Evolutionary conservation across 2,797 vertebrate species (phyloP).

Genomic region (Danio jaintianensis): DNA sequence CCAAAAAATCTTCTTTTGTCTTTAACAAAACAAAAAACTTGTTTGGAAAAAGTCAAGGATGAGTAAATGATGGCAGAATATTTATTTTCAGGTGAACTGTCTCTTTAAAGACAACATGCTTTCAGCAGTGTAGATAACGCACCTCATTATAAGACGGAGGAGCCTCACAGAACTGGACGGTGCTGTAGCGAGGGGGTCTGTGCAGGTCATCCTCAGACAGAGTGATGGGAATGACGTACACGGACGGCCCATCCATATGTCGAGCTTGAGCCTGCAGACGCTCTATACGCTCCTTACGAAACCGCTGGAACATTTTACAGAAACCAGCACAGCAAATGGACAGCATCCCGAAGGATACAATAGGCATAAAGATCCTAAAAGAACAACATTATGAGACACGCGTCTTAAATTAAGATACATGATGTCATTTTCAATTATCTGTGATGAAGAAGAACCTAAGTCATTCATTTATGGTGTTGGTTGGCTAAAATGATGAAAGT

Average conservation of each 20-base stretch:
- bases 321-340: constrained; percentile 48
- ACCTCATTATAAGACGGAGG: constrained; percentile 62
- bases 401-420: neutral
- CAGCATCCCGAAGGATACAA: constrained; percentile 17
- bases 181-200: constrained; percentile 39
- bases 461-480: neutral
- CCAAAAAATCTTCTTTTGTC: too few relatives aligned
- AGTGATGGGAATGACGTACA: constrained; percentile 56
- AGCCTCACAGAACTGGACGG: neutral
- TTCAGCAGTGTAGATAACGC: neutral
- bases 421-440: neutral
- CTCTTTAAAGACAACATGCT: too few relatives aligned
- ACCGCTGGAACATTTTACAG: constrained; percentile 32
- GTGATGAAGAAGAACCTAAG: neutral
- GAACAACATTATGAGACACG: neutral
- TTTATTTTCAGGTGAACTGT: neutral
- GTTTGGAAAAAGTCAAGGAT: too few relatives aligned
- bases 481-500: neutral
- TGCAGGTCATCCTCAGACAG: constrained; percentile 5
- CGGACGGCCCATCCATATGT: neutral
- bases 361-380: constrained; percentile 51
- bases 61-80: neutral
- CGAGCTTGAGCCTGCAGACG: neutral
- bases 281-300: neutral
- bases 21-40: too few relatives aligned